These are phyloP conservation scores for Papilio polyxenes DNA, from an alignment of 1,140 invertebrate genomes.

Conservation along the genomic window DNA sequence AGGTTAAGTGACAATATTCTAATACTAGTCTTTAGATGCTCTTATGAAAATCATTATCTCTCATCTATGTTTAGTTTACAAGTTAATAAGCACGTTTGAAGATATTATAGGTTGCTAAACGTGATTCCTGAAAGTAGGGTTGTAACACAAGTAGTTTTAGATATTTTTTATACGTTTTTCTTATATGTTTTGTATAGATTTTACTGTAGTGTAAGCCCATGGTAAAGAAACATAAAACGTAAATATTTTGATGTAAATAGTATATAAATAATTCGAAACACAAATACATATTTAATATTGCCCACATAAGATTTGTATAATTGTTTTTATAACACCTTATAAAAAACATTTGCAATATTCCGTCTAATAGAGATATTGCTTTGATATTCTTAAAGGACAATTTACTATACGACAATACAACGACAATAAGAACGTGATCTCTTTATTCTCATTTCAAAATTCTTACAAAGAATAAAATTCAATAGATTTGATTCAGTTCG, in stretches of 20 bases:
- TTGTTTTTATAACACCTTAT: too few species aligned
- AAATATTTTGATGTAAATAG: too few species aligned
- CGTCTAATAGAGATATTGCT: neutral
- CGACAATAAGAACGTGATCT: constrained; percentile 1
- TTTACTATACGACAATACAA: neutral
- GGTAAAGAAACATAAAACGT: too few species aligned
- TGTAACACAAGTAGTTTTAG: neutral
- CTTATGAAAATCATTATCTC: neutral
- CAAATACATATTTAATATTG: too few species aligned
- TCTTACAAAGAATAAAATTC: neutral
- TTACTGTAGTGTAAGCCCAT: too few species aligned
- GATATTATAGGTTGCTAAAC: neutral
- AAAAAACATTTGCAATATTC: too few species aligned
- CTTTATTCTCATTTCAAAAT: constrained; percentile 16
- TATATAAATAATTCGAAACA: too few species aligned
- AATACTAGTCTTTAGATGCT: neutral
- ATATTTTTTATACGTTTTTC: too few species aligned
- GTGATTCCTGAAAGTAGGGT: neutral
- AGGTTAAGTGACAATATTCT: too few species aligned
- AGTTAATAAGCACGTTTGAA: constrained; percentile 4
- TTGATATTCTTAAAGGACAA: neutral
- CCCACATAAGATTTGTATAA: too few species aligned
- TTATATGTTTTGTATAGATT: too few species aligned
- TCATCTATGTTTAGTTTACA: constrained; percentile 12
- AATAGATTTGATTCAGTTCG: constrained; percentile 15